These are phyloP conservation scores for Papilio demoleus DNA, from an alignment of 2,888 invertebrate genomes.

Conservation along the genomic window DNA sequence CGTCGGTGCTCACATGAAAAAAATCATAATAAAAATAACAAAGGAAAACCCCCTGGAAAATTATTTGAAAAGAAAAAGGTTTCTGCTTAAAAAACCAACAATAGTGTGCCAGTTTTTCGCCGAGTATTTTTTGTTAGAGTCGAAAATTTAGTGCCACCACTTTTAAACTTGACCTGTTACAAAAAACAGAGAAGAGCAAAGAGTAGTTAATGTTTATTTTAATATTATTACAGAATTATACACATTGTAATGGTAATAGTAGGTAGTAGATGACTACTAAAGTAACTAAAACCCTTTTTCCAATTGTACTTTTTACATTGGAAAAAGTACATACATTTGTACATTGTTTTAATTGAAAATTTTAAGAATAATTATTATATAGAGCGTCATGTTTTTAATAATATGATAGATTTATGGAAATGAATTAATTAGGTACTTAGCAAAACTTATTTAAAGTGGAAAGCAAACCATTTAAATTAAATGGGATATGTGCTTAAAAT, in stretches of 20 bases:
- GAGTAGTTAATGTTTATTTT: conserved; percentile 46
- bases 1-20: background rate
- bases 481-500: too few relatives aligned
- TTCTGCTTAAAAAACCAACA: conserved; percentile 61
- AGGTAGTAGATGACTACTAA: too few relatives aligned
- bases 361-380: too few relatives aligned
- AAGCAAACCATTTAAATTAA: background rate
- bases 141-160: conserved; percentile 64
- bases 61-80: conserved; percentile 42
- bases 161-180: conserved; percentile 73
- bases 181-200: conserved; percentile 47
- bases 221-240: background rate
- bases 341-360: too few relatives aligned
- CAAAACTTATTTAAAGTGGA: background rate
- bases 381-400: too few relatives aligned
- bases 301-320: too few relatives aligned
- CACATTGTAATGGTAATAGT: background rate
- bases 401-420: too few relatives aligned
- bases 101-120: conserved; percentile 64
- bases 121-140: conserved; percentile 45
- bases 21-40: conserved; percentile 6
- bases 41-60: background rate
- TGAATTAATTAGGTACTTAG: background rate
- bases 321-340: too few relatives aligned
- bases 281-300: too few relatives aligned